phyloP scores from a whole-genome alignment of 2,888 invertebrate genomes.

The Pemphredon lugubris region DNA sequence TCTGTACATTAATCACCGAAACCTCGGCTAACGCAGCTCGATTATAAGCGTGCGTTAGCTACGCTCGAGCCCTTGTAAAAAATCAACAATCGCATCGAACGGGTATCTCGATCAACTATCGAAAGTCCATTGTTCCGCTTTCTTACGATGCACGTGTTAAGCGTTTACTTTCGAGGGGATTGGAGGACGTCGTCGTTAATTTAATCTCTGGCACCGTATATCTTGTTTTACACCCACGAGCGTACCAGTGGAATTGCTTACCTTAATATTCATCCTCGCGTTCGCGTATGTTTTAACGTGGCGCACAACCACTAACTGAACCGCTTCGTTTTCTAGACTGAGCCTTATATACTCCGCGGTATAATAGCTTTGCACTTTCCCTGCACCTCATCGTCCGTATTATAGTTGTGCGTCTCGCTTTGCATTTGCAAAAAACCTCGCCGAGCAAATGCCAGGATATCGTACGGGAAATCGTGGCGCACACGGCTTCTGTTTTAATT shows the following conservation, averaged over 20 bases:
- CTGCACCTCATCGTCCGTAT: slow-evolving; percentile 76
- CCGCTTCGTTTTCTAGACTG: slow-evolving; percentile 76
- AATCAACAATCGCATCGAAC: too few species aligned
- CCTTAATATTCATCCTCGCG: slow-evolving; percentile 77
- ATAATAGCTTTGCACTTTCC: slow-evolving; percentile 79
- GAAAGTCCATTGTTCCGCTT: not conserved
- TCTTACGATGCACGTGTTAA: not conserved
- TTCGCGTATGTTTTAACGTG: slow-evolving; percentile 76
- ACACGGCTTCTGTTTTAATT: slow-evolving; percentile 30
- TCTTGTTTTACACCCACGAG: too few species aligned
- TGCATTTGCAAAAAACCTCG: slow-evolving; percentile 69
- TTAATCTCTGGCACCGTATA: not conserved
- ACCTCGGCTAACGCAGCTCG: too few species aligned
- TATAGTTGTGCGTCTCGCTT: slow-evolving; percentile 68
- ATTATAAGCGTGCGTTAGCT: too few species aligned
- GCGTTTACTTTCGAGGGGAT: not conserved
- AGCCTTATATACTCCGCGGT: slow-evolving; percentile 77
- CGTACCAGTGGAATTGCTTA: slow-evolving; percentile 59
- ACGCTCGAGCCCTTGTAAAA: too few species aligned
- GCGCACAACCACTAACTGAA: slow-evolving; percentile 79
- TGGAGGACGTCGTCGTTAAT: not conserved
- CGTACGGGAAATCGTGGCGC: slow-evolving; percentile 41
- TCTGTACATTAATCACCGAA: too few species aligned
- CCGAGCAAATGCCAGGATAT: slow-evolving; percentile 39
- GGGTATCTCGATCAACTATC: not conserved